Evolutionary conservation across 2,888 invertebrate genomes (phyloP), one percentile per base, ranked within the genome.

Genomic region (Heliconius charithonia): DNA sequence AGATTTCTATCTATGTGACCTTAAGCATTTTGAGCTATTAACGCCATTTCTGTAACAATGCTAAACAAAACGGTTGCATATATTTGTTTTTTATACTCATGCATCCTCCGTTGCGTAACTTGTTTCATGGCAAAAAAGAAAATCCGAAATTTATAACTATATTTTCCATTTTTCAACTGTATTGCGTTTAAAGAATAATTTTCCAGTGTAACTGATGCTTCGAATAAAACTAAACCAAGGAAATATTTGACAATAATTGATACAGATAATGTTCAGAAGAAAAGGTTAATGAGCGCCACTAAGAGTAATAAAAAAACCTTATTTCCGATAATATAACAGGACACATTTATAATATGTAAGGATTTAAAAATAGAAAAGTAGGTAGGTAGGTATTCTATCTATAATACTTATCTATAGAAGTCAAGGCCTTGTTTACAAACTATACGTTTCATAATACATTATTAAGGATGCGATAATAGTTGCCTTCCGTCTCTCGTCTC

Each of bases 1-100:
- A 89, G 91, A 91, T 92, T 85, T 82, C 84, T 86, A 92, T 92
- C 91, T 86, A 73, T 82, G 82, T 84, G 83, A 88, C 83, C 88
- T 89, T 89, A 87, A 85, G 80, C 82, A 87, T 86, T 88, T 84
- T 88, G 70, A 75, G 37, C 56, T 51, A 56, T 70, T 70, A 56
- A 87, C 83, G 85, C 86, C 85, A 89, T 91, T 91, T 91, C 89
- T 89, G 87, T 85, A 89, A 90, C 88, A 89, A 86, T 89, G 86
- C 87, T 84, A 85, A 89, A 91, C 87, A 88, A 88, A 86, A 86
- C 85, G 88, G 84, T 87, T 89, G 87, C 84, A 85, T 86, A 86
- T 85, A 86, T 81, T 41, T 27, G n/a, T 16, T 69, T 69, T 16
- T 25, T 41, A 9, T 41, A 16, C 25, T 45, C 41, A 16, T n/a